Evolutionary conservation across 2,888 invertebrate genomes (phyloP), one percentile per base, ranked within the genome.

Genomic region (Gymnocheta viridis): DNA sequence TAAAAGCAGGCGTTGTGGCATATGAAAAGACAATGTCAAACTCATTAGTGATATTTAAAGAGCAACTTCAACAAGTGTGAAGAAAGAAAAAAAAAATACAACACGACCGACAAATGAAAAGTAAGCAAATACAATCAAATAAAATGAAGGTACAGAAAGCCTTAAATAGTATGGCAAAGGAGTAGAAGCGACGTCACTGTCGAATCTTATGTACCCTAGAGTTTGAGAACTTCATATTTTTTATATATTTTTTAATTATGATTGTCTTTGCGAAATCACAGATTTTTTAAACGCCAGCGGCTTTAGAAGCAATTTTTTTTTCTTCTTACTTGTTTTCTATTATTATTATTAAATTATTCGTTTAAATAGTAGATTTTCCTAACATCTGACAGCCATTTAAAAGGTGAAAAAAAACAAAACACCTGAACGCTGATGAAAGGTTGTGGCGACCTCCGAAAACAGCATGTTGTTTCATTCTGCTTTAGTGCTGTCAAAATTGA

Each of bases 31-130:
- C 82, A 86, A 86, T 86, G 80, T 64, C 85, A 77, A 84, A 82
- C 85, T 86, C 85, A 86, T 86, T 86, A 86, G 84, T 82, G 82
- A 77, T 84, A 67, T 84, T 82, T 76, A 77, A 77, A 82, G 64
- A 72, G 77, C 66, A 64, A 84, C 64, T 84, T 81, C 76, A 84
- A 81, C 67, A 81, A 84, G 81, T 80, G 54, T 19, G 32, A 29
- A 47, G 47, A 19, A 47, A 49, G 17, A 47, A 17, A 12, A 47
- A 76, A 35, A 35, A n/a, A n/a, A n/a, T n/a, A n/a, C n/a, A n/a
- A 51, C 4, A 27, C 22, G n/a, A 72, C 24, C 9, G n/a, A 54
- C 44, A 70, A 24, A 38, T 1, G 2, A n/a, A 64, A 51, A 38
- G 19, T 0, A 66, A 12, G 35, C 27, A 72, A 72, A 47, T 54